A percentile compares a stretch with the other conserved stretches of the same genome.
phyloP scores from a whole-genome alignment of 2,797 vertebrate genomes.

The Anolis apletophallus region DNA sequence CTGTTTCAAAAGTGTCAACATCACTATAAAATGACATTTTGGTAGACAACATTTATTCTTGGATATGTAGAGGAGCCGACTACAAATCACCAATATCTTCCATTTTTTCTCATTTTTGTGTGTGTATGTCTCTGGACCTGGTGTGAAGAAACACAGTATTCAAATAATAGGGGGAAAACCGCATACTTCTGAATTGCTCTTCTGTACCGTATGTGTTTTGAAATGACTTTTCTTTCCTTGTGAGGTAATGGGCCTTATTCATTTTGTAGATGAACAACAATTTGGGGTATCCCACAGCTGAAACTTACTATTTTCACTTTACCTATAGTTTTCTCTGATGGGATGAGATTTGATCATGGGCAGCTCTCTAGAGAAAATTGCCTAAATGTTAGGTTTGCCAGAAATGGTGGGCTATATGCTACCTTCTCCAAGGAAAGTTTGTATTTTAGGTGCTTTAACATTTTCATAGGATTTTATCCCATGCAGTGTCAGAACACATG shows the following conservation, averaged over 20 bases:
- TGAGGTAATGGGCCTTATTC: no score
- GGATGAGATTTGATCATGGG: background rate
- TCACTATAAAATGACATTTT: background rate
- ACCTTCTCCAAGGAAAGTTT: background rate
- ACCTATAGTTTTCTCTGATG: background rate
- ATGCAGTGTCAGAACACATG: background rate
- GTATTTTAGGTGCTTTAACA: background rate
- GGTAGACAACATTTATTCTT: no score
- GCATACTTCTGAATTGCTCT: no score
- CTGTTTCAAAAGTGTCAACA: background rate
- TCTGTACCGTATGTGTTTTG: no score
- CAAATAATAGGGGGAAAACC: no score
- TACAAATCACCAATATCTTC: no score
- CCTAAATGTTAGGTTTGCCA: background rate
- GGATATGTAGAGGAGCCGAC: no score
- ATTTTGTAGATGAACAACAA: background rate
- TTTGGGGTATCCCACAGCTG: background rate
- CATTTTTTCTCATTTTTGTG: no score
- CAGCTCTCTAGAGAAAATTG: background rate
- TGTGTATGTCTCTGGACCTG: background rate
- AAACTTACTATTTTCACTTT: background rate
- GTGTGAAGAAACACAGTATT: background rate
- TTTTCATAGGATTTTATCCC: background rate
- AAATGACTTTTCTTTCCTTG: no score
- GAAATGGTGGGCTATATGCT: background rate